A percentile compares a stretch with the other conserved stretches of the same genome.
These are phyloP conservation scores for Phymatocera aterrima DNA, from an alignment of 2,888 invertebrate species.

Conservation along the genomic window DNA sequence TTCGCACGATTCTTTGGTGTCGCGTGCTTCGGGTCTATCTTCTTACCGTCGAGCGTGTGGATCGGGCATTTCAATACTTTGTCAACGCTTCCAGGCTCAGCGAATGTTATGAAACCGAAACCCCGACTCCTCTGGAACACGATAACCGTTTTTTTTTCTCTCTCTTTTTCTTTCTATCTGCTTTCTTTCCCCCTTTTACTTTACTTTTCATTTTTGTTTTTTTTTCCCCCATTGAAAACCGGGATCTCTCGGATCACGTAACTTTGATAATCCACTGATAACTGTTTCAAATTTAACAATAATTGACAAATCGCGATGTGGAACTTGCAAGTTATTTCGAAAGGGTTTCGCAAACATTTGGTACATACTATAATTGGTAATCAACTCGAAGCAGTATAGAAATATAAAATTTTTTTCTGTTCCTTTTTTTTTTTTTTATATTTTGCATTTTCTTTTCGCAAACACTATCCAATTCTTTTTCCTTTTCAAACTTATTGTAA, in stretches of 20 bases:
- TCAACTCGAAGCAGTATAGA: too few relatives aligned
- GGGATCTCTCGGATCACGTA: too few relatives aligned
- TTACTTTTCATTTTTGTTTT: too few relatives aligned
- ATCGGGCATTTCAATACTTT: slow-evolving; percentile 93
- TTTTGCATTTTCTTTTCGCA: too few relatives aligned
- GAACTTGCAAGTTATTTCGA: neutral
- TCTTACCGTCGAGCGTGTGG: slow-evolving; percentile 94
- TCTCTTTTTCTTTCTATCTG: too few relatives aligned
- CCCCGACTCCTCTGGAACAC: slow-evolving; percentile 92
- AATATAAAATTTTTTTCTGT: too few relatives aligned
- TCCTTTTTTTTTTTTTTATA: too few relatives aligned
- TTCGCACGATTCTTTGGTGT: slow-evolving; percentile 93
- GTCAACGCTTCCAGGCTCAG: slow-evolving; percentile 92
- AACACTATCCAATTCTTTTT: too few relatives aligned
- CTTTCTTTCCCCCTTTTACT: too few relatives aligned
- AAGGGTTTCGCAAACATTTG: neutral
- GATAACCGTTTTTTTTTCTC: slow-evolving; percentile 44
- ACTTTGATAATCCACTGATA: neutral
- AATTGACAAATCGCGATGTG: neutral
- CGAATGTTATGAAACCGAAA: slow-evolving; percentile 96
- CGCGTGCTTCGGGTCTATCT: slow-evolving; percentile 96
- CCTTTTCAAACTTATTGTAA: too few relatives aligned
- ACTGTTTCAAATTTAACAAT: neutral
- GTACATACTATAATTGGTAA: too few relatives aligned
- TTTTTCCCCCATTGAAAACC: too few relatives aligned